Conservation (phyloP, 1,140 invertebrate genomes). For the Brachionus manjavacas region DNA sequence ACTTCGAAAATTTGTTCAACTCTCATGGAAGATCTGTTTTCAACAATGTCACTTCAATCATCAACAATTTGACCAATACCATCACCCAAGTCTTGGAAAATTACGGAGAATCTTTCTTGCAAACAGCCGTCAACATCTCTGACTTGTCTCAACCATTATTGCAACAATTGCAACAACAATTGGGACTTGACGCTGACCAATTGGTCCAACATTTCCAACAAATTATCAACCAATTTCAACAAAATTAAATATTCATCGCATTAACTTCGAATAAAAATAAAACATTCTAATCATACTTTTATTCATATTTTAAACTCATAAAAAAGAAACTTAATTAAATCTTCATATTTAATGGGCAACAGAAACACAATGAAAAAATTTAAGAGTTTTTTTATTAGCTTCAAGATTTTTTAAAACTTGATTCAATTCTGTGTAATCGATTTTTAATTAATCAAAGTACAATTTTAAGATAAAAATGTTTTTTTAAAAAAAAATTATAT, state of each 20-base stretch:
- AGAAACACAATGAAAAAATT: no score
- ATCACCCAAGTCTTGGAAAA: conserved; percentile 6
- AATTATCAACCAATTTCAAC: not conserved
- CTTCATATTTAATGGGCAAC: no score
- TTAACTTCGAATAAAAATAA: not conserved
- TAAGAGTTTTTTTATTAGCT: not conserved
- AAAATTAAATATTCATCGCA: not conserved
- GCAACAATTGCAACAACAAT: conserved; percentile 7
- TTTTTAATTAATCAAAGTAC: no score
- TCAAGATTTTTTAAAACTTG: not conserved
- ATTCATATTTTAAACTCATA: not conserved
- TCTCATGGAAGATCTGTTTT: conserved; percentile 4
- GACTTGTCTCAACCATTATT: not conserved
- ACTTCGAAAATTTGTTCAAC: not conserved
- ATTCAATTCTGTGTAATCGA: not conserved
- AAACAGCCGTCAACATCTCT: conserved; percentile 1
- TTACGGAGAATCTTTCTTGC: conserved; percentile 18
- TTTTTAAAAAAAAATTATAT: no score
- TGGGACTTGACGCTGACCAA: not conserved
- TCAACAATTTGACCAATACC: not conserved
- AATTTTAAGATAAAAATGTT: no score
- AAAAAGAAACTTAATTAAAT: not conserved
- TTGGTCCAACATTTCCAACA: conserved; percentile 4
- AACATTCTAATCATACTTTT: not conserved
- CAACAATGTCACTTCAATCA: conserved; percentile 9